These are phyloP conservation scores for Pachycephala philippinensis DNA, from an alignment of 2,113 vertebrate genomes.

Conservation along the genomic window DNA sequence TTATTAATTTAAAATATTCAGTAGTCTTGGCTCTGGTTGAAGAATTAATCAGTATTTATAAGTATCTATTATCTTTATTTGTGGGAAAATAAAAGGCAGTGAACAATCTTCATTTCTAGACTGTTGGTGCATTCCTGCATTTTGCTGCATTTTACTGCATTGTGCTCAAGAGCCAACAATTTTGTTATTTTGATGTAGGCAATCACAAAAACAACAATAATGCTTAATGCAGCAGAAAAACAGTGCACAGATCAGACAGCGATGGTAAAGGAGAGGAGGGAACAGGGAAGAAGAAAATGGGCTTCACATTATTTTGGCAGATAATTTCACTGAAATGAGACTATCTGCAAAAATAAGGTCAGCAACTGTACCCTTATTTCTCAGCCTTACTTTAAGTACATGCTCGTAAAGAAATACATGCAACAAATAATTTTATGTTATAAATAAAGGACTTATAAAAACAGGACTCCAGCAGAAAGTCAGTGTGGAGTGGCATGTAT, in stretches of 20 bases:
- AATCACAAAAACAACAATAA: slow-evolving; percentile 42
- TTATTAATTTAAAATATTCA: not conserved
- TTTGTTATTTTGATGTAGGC: slow-evolving; percentile 46
- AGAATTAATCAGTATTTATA: not conserved
- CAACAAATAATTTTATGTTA: not conserved
- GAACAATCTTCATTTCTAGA: not conserved
- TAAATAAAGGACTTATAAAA: not conserved
- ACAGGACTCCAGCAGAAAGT: not conserved
- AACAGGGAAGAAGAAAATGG: not conserved
- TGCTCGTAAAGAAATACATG: not conserved
- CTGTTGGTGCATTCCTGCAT: not conserved
- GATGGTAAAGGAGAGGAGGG: not conserved
- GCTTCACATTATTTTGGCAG: not conserved
- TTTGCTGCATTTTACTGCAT: slow-evolving; percentile 5
- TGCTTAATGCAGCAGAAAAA: slow-evolving; percentile 33
- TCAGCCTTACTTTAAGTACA: not conserved
- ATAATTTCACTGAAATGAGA: not conserved
- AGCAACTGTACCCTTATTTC: not conserved
- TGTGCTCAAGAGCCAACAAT: not conserved
- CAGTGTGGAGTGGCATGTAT: not conserved
- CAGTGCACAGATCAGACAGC: not conserved
- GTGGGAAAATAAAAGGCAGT: not conserved
- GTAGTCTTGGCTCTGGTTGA: not conserved
- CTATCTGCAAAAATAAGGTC: not conserved
- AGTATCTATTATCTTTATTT: not conserved